phyloP scores from a whole-genome alignment of 2,797 vertebrate genomes.

The Anisognathus igniventris region DNA sequence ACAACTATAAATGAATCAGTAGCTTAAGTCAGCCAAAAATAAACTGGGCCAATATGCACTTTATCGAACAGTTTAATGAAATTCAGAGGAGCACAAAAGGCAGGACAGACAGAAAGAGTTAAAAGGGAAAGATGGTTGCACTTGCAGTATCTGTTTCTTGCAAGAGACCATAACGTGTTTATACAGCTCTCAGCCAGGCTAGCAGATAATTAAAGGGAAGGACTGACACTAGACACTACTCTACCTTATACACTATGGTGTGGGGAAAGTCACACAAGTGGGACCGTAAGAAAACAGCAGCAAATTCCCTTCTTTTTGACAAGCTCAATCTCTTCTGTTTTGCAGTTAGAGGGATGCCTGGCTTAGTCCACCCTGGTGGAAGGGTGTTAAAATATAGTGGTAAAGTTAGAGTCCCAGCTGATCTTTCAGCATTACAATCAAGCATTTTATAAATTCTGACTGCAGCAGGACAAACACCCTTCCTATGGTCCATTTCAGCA shows the following conservation, averaged over 20 bases:
- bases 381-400: background rate
- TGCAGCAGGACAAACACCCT: background rate
- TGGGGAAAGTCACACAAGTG: background rate
- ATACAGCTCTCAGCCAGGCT: slow-evolving; percentile 21
- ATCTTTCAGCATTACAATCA: background rate
- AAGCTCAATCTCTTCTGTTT: background rate
- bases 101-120: slow-evolving; percentile 14
- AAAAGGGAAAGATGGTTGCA: slow-evolving; percentile 25
- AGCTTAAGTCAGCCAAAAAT: background rate
- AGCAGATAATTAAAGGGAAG: slow-evolving; percentile 13
- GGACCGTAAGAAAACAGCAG: background rate
- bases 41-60: background rate
- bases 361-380: background rate
- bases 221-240: slow-evolving; percentile 5
- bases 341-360: background rate
- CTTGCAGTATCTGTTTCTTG: slow-evolving; percentile 49
- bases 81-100: background rate
- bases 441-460: background rate
- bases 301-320: background rate
- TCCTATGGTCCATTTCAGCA: background rate
- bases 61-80: background rate
- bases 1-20: background rate
- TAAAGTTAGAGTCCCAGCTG: background rate
- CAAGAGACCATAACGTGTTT: slow-evolving; percentile 34
- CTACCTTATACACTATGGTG: background rate